These are phyloP conservation scores for Thunnus albacares DNA, from an alignment of 2,797 vertebrate species.

Conservation along the genomic window DNA sequence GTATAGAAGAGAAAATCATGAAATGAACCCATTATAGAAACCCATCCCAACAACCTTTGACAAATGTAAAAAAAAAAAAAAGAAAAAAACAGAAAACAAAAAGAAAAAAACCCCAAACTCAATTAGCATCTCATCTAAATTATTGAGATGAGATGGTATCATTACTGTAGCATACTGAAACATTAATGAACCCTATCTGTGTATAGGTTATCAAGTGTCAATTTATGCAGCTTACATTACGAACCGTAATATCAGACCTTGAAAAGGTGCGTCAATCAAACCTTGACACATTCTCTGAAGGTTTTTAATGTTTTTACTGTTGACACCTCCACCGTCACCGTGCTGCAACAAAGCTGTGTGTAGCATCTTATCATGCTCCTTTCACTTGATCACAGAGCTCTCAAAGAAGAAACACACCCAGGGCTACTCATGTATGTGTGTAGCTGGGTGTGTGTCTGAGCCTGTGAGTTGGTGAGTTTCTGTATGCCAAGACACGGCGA, in stretches of 20 bases:
- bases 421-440: neutral
- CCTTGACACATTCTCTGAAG: neutral
- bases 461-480: conserved; percentile 21
- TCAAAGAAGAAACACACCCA: conserved; percentile 18
- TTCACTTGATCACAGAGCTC: conserved; percentile 44
- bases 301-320: neutral
- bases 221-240: neutral
- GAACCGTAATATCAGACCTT: neutral
- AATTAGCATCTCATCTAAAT: neutral
- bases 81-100: neutral
- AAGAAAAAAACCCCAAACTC: neutral
- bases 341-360: conserved; percentile 14
- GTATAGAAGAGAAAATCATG: neutral
- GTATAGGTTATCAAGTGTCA: neutral
- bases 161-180: neutral
- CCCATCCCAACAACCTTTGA: neutral
- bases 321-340: conserved; percentile 4
- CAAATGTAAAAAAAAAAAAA: neutral
- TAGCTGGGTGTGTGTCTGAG: neutral
- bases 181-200: neutral
- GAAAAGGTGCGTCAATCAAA: neutral
- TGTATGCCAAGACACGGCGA: conserved; percentile 35
- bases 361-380: conserved; percentile 27
- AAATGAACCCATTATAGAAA: conserved; percentile 1
- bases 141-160: neutral